phyloP scores from a whole-genome alignment of 2,888 invertebrate species.

The Lamproptera curius region DNA sequence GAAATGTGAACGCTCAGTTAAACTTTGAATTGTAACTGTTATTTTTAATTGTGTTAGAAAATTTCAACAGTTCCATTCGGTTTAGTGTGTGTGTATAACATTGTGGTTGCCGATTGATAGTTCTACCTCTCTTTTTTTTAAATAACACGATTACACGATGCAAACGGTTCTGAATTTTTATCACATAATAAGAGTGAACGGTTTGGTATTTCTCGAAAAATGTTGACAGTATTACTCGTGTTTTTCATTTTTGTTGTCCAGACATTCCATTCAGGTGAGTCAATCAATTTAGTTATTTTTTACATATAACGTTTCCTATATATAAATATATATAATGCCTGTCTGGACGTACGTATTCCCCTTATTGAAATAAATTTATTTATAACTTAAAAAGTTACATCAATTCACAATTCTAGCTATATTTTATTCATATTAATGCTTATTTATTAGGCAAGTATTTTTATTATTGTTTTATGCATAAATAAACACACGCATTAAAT shows the following conservation, averaged over 20 bases:
- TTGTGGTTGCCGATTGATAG: slow-evolving; percentile 43
- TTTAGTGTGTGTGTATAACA: slow-evolving; percentile 39
- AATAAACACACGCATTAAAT: too few species aligned
- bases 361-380: too few species aligned
- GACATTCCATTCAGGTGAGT: slow-evolving; percentile 58
- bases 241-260: slow-evolving; percentile 50
- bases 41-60: slow-evolving; percentile 41
- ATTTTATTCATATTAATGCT: too few species aligned
- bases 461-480: too few species aligned
- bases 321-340: too few species aligned
- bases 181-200: slow-evolving; percentile 49
- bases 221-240: slow-evolving; percentile 64
- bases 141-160: slow-evolving; percentile 52
- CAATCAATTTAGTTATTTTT: slow-evolving; percentile 1
- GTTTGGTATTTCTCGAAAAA: slow-evolving; percentile 55
- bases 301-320: background rate
- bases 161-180: slow-evolving; percentile 58
- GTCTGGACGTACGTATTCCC: too few species aligned
- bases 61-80: slow-evolving; percentile 44
- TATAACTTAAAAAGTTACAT: too few species aligned
- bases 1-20: slow-evolving; percentile 29
- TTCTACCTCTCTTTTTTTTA: slow-evolving; percentile 33
- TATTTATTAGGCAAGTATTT: too few species aligned
- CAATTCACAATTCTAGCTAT: too few species aligned
- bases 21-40: slow-evolving; percentile 40